These are phyloP conservation scores for Pammene fasciana DNA, from an alignment of 2,888 invertebrate species.

Conservation along the genomic window DNA sequence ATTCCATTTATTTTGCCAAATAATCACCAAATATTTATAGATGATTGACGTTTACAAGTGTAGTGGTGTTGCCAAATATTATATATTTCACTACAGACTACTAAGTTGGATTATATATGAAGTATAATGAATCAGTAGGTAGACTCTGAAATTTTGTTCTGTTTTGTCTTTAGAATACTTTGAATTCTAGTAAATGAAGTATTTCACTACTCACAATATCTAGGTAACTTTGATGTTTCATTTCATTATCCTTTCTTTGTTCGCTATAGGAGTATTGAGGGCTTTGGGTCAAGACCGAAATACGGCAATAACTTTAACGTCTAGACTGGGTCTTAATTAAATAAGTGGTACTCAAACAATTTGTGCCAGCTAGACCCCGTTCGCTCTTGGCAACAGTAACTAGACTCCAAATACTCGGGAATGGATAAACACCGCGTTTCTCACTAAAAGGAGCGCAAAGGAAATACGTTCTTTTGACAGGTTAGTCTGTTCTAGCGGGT, in stretches of 20 bases:
- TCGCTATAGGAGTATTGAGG: background rate
- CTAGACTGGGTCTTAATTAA: slow-evolving; percentile 32
- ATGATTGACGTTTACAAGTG: too few species aligned
- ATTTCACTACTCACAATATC: background rate
- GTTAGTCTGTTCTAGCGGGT: too few species aligned
- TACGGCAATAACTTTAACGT: slow-evolving; percentile 22
- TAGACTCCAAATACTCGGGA: slow-evolving; percentile 5
- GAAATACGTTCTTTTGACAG: too few species aligned
- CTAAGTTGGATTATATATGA: too few species aligned
- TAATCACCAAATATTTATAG: too few species aligned
- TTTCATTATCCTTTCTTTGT: slow-evolving; percentile 12
- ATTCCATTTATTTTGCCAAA: too few species aligned
- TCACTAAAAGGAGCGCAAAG: background rate
- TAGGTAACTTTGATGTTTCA: slow-evolving; percentile 8
- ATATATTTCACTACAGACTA: too few species aligned
- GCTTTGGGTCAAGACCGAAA: slow-evolving; percentile 29
- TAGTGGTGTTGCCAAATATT: too few species aligned
- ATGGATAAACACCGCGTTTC: background rate
- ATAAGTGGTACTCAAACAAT: slow-evolving; percentile 30
- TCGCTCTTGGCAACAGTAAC: slow-evolving; percentile 15
- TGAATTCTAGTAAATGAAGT: too few species aligned
- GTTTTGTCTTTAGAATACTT: too few species aligned
- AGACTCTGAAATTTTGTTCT: too few species aligned
- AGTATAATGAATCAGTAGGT: too few species aligned
- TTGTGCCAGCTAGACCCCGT: slow-evolving; percentile 8